Conservation (phyloP, 2,888 invertebrate species). For the Oegoconia quadripuncta region DNA sequence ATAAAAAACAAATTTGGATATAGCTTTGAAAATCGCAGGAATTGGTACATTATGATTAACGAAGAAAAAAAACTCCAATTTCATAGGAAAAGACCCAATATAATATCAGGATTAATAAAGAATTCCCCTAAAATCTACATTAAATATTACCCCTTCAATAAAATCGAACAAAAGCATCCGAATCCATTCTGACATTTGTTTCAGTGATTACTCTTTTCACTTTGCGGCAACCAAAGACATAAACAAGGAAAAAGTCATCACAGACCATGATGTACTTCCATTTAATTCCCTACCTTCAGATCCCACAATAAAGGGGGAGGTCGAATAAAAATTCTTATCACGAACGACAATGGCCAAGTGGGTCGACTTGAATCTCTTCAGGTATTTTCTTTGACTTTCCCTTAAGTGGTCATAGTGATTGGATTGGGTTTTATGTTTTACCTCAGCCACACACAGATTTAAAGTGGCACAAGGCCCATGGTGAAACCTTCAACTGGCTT, state of each 20-base stretch:
- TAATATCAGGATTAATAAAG: too few species aligned
- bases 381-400: constrained; percentile 6
- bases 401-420: background rate
- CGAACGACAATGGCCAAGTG: constrained; percentile 26
- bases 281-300: constrained; percentile 42
- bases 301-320: constrained; percentile 31
- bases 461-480: too few species aligned
- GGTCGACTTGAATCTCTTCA: constrained; percentile 22
- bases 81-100: too few species aligned
- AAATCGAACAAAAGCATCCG: constrained; percentile 3
- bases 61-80: too few species aligned
- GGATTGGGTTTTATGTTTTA: background rate
- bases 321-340: constrained; percentile 49
- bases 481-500: too few species aligned
- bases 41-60: too few species aligned
- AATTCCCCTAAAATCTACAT: background rate
- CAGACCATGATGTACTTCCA: constrained; percentile 37
- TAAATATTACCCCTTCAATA: constrained; percentile 14
- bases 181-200: constrained; percentile 37
- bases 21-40: too few species aligned
- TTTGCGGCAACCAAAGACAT: constrained; percentile 29
- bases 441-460: background rate
- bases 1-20: too few species aligned
- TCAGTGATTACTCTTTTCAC: constrained; percentile 48
- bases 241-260: constrained; percentile 40